Conservation (phyloP, 1,140 invertebrate genomes). For the Leptinotarsa undecemlineata region DNA sequence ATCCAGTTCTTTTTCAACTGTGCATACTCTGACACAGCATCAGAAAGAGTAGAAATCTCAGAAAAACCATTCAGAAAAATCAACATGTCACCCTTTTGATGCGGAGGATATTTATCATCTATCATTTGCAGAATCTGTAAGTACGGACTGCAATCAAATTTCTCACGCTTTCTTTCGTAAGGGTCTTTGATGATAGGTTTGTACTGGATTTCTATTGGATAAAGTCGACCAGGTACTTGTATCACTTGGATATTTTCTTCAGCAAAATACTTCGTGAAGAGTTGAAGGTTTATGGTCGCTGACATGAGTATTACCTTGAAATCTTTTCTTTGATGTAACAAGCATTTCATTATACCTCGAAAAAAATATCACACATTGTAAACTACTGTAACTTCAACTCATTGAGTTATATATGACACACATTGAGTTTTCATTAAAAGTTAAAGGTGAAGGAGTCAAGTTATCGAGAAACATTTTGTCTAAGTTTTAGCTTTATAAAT, state of each 20-base stretch:
- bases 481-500: not conserved
- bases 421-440: too few relatives aligned
- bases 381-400: too few relatives aligned
- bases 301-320: slow-evolving; percentile 97
- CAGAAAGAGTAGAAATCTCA: slow-evolving; percentile 90
- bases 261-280: slow-evolving; percentile 90
- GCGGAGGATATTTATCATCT: slow-evolving; percentile 81
- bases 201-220: slow-evolving; percentile 89
- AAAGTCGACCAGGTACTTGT: slow-evolving; percentile 89
- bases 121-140: slow-evolving; percentile 90
- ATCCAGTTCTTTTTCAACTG: slow-evolving; percentile 88
- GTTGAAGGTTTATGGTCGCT: slow-evolving; percentile 94
- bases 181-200: slow-evolving; percentile 79
- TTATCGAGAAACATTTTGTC: not conserved
- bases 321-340: slow-evolving; percentile 78
- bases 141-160: slow-evolving; percentile 89
- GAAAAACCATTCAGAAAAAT: slow-evolving; percentile 96
- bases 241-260: slow-evolving; percentile 79
- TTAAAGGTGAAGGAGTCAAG: too few relatives aligned
- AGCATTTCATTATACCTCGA: slow-evolving; percentile 52
- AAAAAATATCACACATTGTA: slow-evolving; percentile 1
- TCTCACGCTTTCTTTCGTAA: slow-evolving; percentile 67
- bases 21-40: slow-evolving; percentile 84
- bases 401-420: too few relatives aligned
- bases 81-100: slow-evolving; percentile 92